phyloP scores from a whole-genome alignment of 2,888 invertebrate species.

The Plebejus argus region DNA sequence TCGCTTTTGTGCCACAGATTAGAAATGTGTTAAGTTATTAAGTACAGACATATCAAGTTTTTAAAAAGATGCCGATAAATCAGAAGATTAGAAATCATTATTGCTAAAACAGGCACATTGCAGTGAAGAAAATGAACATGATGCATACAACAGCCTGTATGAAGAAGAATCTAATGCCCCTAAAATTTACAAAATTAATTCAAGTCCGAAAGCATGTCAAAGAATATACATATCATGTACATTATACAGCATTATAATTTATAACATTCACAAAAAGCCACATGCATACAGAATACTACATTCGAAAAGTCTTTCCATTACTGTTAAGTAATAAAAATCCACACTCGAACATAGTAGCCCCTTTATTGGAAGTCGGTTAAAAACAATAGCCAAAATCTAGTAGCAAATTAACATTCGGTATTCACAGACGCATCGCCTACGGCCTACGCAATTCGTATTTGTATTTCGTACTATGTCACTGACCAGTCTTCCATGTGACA shows the following conservation, averaged over 20 bases:
- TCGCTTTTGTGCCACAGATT: background rate
- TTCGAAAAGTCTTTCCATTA: too few relatives aligned
- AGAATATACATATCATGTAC: too few relatives aligned
- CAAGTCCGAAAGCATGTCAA: background rate
- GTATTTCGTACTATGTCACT: background rate
- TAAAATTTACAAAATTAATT: too few relatives aligned
- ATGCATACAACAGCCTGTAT: background rate
- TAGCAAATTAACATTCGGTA: background rate
- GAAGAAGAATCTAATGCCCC: background rate
- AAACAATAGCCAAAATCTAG: background rate
- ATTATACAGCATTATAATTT: too few relatives aligned
- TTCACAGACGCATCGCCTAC: background rate
- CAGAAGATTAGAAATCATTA: too few relatives aligned
- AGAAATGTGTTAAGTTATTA: background rate
- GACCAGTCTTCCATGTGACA: background rate
- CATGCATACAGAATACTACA: too few relatives aligned
- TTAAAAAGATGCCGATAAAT: too few relatives aligned
- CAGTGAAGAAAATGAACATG: background rate
- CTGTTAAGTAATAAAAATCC: too few relatives aligned
- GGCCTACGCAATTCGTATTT: background rate
- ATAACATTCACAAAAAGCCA: too few relatives aligned
- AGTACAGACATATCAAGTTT: background rate
- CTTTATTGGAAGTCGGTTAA: background rate
- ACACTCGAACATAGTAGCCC: too few relatives aligned
- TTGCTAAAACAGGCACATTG: too few relatives aligned